These are phyloP conservation scores for Drosophila diplacantha DNA, from an alignment of 2,888 invertebrate species.

Conservation along the genomic window DNA sequence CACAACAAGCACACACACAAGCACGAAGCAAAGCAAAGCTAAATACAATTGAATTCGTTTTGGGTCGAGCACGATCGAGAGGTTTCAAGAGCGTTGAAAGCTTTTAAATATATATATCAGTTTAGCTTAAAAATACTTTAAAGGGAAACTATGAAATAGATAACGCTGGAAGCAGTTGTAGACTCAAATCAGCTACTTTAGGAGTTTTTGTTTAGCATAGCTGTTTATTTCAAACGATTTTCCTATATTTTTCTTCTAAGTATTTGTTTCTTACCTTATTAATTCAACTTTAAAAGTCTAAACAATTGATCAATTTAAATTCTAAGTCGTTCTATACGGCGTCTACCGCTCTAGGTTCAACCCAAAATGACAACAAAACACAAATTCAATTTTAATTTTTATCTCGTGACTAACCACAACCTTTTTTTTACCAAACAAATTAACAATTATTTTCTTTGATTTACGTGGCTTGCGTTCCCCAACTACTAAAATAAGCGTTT, in stretches of 20 bases:
- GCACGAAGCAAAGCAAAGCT: conserved; percentile 15
- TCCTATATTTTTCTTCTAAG: background rate
- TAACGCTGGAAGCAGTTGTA: background rate
- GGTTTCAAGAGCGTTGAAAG: conserved; percentile 1
- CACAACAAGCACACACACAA: conserved; percentile 19
- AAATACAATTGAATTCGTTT: conserved; percentile 22
- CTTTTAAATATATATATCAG: background rate
- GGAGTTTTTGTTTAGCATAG: background rate
- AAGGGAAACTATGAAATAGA: background rate
- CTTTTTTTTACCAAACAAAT: conserved; percentile 6
- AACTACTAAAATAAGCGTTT: background rate
- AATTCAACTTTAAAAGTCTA: background rate
- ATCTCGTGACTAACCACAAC: conserved; percentile 30
- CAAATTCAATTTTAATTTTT: conserved; percentile 4
- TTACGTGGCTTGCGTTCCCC: conserved; percentile 23
- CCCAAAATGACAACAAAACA: conserved; percentile 5
- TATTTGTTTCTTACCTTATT: background rate
- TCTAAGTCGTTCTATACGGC: background rate
- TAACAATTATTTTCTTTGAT: conserved; percentile 20
- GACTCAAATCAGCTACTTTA: background rate
- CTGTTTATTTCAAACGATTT: background rate
- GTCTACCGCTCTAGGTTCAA: background rate
- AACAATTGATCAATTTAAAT: background rate
- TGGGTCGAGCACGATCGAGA: conserved; percentile 16
- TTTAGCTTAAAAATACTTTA: background rate